Evolutionary conservation across 2,888 invertebrate genomes (phyloP), one percentile per base, ranked within the genome.

Genomic region (Mythimna pallens): DNA sequence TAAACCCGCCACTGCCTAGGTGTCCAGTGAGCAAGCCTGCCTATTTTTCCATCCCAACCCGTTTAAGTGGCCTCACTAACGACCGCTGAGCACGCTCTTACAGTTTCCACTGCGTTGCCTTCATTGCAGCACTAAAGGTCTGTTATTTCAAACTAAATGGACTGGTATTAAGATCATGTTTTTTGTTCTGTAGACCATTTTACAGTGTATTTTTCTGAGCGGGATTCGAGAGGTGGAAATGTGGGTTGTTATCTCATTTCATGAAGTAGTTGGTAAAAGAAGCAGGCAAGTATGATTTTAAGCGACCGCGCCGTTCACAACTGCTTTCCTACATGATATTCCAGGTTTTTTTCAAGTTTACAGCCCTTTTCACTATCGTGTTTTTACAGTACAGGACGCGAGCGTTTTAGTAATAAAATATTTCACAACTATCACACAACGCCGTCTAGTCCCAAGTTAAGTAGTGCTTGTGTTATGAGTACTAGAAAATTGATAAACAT

Each of bases 101-200:
- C 6, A 65, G 36, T 34, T 22, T 74, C 47, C 43, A 40, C 65
- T 73, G 79, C 65, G 63, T 65, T 80, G 70, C 50, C 30, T 67
- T 79, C 74, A 71, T 74, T 68, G 66, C 79, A 50, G 52, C 30
- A 65, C 47, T 79, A 40, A 36, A 61, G 43, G 52, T 71, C n/a
- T 76, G 62, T 75, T 76, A 47, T 67, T 73, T 64, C 20, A 40
- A 69, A 50, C 61, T 79, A 59, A 80, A 80, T 79, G 70, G 50
- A 25, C 70, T 34, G 58, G 25, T 70, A 73, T 67, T 68, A 74
- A 55, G 62, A 57, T 20, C 7, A n/a, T 17, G n/a, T 40, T 73
- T 77, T 65, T 71, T 50, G 61, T 68, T 22, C 9, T 1, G 20
- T 20, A 30, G 30, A 50, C 10, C 47, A 22, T 50, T 76, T n/a